phyloP scores from a whole-genome alignment of 2,888 invertebrate genomes.

The Argyresthia albistria region DNA sequence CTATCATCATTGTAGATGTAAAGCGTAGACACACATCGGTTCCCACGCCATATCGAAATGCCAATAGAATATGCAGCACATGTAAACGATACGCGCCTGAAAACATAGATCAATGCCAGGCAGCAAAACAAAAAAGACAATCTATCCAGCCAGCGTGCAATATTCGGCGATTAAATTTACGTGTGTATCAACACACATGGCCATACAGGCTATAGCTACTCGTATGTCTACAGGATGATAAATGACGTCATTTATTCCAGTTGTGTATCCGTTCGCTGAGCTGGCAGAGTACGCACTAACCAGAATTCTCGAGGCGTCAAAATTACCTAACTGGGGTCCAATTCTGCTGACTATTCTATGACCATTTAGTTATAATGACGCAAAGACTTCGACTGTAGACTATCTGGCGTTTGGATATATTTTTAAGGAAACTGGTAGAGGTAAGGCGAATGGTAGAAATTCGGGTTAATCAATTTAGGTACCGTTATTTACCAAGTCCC shows the following conservation, averaged over 20 bases:
- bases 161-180: constrained; percentile 6
- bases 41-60: background rate
- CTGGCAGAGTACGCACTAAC: background rate
- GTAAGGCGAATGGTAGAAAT: too few relatives aligned
- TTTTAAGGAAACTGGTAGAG: too few relatives aligned
- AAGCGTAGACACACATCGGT: background rate
- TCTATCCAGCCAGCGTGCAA: constrained; percentile 4
- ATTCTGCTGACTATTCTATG: too few relatives aligned
- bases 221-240: constrained; percentile 1
- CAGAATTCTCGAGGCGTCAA: background rate
- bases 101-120: background rate
- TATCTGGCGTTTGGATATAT: too few relatives aligned
- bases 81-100: background rate
- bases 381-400: too few relatives aligned
- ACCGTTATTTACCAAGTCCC: too few relatives aligned
- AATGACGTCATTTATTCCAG: constrained; percentile 7
- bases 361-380: too few relatives aligned
- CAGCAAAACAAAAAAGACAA: background rate
- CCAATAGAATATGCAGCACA: background rate
- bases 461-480: too few relatives aligned
- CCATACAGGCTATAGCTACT: background rate
- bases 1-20: background rate
- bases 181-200: constrained; percentile 1
- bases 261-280: constrained; percentile 1
- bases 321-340: background rate